Conservation (phyloP, 2,113 vertebrate species). For the Psittacula cyanocephala region DNA sequence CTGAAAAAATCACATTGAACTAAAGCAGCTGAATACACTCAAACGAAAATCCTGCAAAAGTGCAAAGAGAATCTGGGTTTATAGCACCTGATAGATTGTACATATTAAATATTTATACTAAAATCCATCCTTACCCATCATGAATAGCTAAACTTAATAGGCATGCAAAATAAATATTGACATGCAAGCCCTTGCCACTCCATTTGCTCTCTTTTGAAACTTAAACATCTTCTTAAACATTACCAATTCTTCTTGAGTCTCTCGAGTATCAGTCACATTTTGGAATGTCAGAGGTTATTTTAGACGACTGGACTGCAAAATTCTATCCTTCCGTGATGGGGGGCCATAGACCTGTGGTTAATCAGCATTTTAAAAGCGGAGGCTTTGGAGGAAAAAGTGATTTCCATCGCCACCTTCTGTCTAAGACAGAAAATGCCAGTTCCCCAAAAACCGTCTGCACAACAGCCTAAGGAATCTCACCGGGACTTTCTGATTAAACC, state of each 20-base stretch:
- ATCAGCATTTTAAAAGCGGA: background rate
- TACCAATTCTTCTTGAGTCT: background rate
- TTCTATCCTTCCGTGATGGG: background rate
- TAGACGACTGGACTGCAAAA: background rate
- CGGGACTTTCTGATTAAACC: background rate
- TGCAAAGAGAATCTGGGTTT: background rate
- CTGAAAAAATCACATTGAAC: background rate
- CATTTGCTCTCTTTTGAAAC: background rate
- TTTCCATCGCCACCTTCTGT: constrained; percentile 31
- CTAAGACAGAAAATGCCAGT: background rate
- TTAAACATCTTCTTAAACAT: background rate
- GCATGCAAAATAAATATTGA: background rate
- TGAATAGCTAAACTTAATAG: background rate
- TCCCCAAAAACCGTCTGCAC: background rate
- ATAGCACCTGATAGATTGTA: background rate
- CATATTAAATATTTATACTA: background rate
- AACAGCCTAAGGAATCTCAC: background rate
- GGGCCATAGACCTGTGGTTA: background rate
- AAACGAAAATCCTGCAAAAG: background rate
- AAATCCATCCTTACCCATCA: background rate
- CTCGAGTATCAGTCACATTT: background rate
- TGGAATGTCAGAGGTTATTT: background rate
- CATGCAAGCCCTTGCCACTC: background rate
- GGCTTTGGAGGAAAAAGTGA: background rate
- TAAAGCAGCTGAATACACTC: background rate